Evolutionary conservation across 2,113 vertebrate species (phyloP), one percentile per base, ranked within the genome.

Genomic region (Pachypanchax playfairii): DNA sequence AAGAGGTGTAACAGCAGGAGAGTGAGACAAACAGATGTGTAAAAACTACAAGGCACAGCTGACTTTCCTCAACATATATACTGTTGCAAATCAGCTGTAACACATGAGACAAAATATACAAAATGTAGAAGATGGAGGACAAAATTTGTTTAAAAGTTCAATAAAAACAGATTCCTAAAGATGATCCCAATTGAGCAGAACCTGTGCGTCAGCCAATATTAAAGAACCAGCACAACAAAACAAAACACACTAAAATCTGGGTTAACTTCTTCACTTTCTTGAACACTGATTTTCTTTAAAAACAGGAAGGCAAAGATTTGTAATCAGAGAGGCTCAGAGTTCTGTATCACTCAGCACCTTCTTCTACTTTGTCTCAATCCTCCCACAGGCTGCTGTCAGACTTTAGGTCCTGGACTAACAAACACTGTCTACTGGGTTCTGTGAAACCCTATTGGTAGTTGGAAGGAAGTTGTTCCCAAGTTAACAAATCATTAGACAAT

Each of bases 281-380:
- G 22, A 55, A 58, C 43, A 21, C 35, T 59, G 43, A 68, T 62
- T 70, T 80, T 73, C 60, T 80, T 69, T 35, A 83, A 87, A 76
- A 76, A 79, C 78, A 83, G 64, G 56, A 85, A 82, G 70, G 60
- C 61, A 76, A 67, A 66, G 38, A 35, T 54, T 60, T 85, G 87
- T 79, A 90, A 90, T 75, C 48, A 41, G 79, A 90, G 82, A 84
- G 26, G 72, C 84, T 71, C 83, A 57, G 73, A 90, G 80, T 78
- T 77, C 67, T 31, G 55, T 55, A 75, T 82, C 86, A 83, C 68
- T 86, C 70, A 60, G 61, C 76, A 72, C n/a, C 42, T 58, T 84
- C 77, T 54, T 71, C 29, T 35, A 41, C 12, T 83, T 63, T 50
- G 41, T 50, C 49, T 74, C 52, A 38, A n/a, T 59, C 57, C 56